Conservation (phyloP, 2,113 vertebrate genomes). For the Trichomycterus rosablanca region DNA sequence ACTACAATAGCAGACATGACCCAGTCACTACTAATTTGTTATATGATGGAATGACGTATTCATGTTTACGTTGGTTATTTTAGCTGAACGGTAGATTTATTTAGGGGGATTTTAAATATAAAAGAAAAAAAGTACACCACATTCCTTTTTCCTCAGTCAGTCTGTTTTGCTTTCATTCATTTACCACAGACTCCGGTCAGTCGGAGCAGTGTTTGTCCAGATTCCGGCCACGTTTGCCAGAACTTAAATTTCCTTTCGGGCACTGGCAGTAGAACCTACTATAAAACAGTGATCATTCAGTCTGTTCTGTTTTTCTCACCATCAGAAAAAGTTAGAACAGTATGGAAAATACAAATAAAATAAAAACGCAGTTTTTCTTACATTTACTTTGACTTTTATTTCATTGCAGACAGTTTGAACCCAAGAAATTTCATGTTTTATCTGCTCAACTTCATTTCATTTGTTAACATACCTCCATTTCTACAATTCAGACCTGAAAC, state of each 20-base stretch:
- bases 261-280: conserved; percentile 22
- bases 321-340: too few species aligned
- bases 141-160: conserved; percentile 22
- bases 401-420: too few species aligned
- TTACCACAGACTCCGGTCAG: conserved; percentile 73
- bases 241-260: conserved; percentile 61
- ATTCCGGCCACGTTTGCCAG: conserved; percentile 52
- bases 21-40: not conserved
- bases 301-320: conserved; percentile 43
- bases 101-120: not conserved
- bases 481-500: too few species aligned
- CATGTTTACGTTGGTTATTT: not conserved
- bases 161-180: conserved; percentile 42
- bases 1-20: not conserved
- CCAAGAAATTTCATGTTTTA: too few species aligned
- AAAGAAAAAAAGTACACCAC: conserved; percentile 30
- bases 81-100: not conserved
- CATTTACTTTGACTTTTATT: too few species aligned
- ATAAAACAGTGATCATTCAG: conserved; percentile 7
- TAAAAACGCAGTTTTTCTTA: too few species aligned
- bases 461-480: too few species aligned
- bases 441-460: too few species aligned
- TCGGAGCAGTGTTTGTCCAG: conserved; percentile 61
- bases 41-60: not conserved
- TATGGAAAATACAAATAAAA: too few species aligned